These are phyloP conservation scores for Limnephilus lunatus DNA, from an alignment of 2,888 invertebrate species.

Conservation along the genomic window DNA sequence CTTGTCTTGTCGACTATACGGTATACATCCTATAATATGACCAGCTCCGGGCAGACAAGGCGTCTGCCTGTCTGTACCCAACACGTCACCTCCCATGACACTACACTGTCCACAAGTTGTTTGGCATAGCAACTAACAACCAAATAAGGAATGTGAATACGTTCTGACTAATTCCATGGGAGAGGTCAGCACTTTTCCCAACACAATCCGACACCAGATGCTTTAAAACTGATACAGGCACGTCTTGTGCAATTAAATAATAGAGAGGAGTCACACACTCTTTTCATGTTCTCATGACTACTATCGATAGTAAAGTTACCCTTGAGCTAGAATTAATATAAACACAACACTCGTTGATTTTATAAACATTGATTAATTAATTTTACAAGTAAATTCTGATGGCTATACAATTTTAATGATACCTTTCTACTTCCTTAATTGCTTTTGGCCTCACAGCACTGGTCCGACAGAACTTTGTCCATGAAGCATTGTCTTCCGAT, in stretches of 20 bases:
- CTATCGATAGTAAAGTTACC: constrained; percentile 16
- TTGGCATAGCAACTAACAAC: background rate
- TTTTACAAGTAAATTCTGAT: background rate
- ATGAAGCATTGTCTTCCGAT: background rate
- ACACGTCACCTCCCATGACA: constrained; percentile 13
- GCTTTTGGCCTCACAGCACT: background rate
- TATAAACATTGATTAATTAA: background rate
- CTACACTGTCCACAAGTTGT: background rate
- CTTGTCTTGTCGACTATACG: background rate
- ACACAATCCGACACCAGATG: constrained; percentile 8
- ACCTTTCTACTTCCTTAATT: background rate
- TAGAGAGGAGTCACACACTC: background rate
- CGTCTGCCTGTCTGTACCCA: constrained; percentile 13
- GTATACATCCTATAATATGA: background rate
- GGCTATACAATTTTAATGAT: background rate
- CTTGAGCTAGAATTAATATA: background rate
- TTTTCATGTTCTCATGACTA: background rate
- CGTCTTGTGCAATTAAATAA: background rate
- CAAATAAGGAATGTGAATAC: constrained; percentile 21
- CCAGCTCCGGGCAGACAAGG: background rate
- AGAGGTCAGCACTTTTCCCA: constrained; percentile 35
- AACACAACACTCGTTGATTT: background rate
- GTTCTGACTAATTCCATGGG: constrained; percentile 42
- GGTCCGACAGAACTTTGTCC: background rate
- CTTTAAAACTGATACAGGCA: background rate